Evolutionary conservation across 2,113 vertebrate species (phyloP), one percentile per base, ranked within the genome.

Genomic region (Leptodactylus fuscus): DNA sequence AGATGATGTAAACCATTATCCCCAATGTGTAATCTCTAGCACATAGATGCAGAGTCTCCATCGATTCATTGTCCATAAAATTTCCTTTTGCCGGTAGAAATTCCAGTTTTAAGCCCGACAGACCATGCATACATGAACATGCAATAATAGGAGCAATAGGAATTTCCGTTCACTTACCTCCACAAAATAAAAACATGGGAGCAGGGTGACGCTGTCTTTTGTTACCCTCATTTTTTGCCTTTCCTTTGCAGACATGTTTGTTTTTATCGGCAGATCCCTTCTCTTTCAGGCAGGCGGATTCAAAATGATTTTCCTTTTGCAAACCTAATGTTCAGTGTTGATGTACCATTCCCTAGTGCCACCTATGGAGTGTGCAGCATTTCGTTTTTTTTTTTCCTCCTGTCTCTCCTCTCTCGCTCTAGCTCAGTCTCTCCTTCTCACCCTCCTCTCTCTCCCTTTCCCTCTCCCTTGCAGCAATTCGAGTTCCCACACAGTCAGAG

Each of bases 171-270:
- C 85, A 93, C 97, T 93, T 90, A 99, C 97, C 97, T 99, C 97
- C 4, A 98, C 97, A 86, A 99, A 99, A 90, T 99, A 99, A 91
- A 99, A 99, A 90, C 97, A 99, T 81, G 97, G 97, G 90, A 99
- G 92, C 87, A 98, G 93, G 79, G 96, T 97, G 89, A 98, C 95
- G 87, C 97, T 99, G 90, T 99, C 97, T 94, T 98, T 98, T 90
- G 94, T 95, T 87, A 92, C 93, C 89, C 90, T 93, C 89, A 91
- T 94, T 91, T 95, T 96, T 4, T 85, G 93, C 89, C 95, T 91
- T 89, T 97, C 96, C 89, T 96, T 94, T 3, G 95, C 93, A 90
- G 97, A 96, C 97, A 99, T 99, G 93, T 90, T 92, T 87, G 55
- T 58, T 81, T 80, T 62, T 71, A 32, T 34, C 62, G 53, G 84